phyloP scores from a whole-genome alignment of 2,113 vertebrate species.

The Myiagra hebetior region DNA sequence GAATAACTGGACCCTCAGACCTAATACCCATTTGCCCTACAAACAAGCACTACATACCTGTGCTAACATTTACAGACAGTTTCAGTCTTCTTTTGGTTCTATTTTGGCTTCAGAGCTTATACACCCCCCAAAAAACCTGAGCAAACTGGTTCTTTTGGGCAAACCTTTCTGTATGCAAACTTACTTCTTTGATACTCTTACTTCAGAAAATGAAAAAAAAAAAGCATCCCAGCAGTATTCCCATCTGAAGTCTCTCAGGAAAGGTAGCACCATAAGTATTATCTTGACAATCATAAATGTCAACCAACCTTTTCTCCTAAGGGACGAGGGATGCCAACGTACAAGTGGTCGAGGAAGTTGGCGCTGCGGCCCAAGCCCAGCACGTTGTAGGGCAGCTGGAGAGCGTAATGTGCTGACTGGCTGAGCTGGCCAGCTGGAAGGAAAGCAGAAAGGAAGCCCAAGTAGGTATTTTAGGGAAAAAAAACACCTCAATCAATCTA shows the following conservation, averaged over 20 bases:
- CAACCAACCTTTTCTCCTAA: conserved; percentile 81
- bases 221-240: background rate
- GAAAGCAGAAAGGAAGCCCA: background rate
- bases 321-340: conserved; percentile 90
- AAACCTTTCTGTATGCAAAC: background rate
- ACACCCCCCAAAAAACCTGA: fast-evolving
- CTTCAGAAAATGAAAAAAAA: background rate
- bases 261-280: background rate
- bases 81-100: background rate
- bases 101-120: background rate
- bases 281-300: background rate
- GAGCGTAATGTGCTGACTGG: conserved; percentile 91
- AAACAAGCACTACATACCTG: background rate
- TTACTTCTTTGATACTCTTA: background rate
- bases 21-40: background rate
- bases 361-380: conserved; percentile 93
- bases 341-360: conserved; percentile 95
- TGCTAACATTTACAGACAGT: background rate
- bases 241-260: background rate
- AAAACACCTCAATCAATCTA: fast-evolving
- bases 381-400: conserved; percentile 94
- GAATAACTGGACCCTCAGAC: background rate
- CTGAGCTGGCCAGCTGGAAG: conserved; percentile 91
- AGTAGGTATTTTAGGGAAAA: background rate
- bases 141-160: background rate